Percentiles rank a stretch among this genome's conserved stretches.
Conservation (phyloP, 2,113 vertebrate genomes). For the Amphilophus citrinellus region DNA sequence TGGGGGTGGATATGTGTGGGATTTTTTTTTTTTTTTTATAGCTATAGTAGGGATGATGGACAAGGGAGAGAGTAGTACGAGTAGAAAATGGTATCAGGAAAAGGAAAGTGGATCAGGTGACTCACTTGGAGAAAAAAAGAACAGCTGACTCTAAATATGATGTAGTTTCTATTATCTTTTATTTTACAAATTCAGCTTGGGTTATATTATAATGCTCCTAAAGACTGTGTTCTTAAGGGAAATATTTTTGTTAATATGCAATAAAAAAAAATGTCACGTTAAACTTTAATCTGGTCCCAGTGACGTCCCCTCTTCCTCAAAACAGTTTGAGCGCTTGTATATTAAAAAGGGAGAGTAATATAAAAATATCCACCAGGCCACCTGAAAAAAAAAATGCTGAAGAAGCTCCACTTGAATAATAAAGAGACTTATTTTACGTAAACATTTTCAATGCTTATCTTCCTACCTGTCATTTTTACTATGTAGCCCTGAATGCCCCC, state of each 20-base stretch:
- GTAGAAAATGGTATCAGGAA: conserved; percentile 28
- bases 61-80: conserved; percentile 32
- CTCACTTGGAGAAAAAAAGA: conserved; percentile 45
- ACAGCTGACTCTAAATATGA: not conserved
- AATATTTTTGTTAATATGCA: conserved; percentile 16
- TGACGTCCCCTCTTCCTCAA: not conserved
- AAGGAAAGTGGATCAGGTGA: conserved; percentile 51
- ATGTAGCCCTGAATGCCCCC: not conserved
- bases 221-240: not conserved
- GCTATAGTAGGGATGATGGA: conserved; percentile 55
- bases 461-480: not conserved
- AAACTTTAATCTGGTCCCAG: not conserved
- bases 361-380: not conserved
- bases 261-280: conserved; percentile 12
- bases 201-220: not conserved
- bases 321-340: not conserved
- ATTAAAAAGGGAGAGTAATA: not conserved
- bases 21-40: conserved; percentile 48
- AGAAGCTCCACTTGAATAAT: conserved; percentile 7
- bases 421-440: not conserved
- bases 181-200: not conserved
- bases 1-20: conserved; percentile 17
- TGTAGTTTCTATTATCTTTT: conserved; percentile 2
- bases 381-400: not conserved
- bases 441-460: not conserved